Conservation (phyloP, 2,888 invertebrate genomes). For the Smittia sp. region DNA sequence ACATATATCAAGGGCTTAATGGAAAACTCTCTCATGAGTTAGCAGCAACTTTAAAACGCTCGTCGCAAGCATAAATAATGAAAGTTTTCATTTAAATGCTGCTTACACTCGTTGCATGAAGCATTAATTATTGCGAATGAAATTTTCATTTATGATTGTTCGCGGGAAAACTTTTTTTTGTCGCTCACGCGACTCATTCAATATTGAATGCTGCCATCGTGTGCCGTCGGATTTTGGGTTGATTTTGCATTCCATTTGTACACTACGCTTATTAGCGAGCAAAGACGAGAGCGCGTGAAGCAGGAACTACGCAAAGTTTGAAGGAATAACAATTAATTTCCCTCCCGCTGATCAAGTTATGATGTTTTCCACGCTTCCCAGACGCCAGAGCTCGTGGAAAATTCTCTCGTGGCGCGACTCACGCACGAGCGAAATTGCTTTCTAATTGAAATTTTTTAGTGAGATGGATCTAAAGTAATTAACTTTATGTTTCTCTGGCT, state of each 20-base stretch:
- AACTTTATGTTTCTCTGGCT: background rate
- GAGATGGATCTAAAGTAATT: background rate
- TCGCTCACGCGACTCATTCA: background rate
- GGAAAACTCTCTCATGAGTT: too few species aligned
- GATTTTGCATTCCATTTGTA: too few species aligned
- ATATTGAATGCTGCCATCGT: background rate
- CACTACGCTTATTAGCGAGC: too few species aligned
- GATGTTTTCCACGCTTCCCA: too few species aligned
- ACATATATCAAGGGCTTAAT: too few species aligned
- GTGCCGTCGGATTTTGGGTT: too few species aligned
- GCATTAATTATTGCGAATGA: background rate
- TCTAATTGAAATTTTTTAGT: background rate
- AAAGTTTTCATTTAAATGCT: conserved; percentile 1
- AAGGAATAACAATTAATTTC: too few species aligned
- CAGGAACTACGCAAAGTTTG: too few species aligned
- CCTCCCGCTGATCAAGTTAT: too few species aligned
- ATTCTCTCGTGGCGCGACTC: too few species aligned
- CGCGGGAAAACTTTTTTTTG: background rate
- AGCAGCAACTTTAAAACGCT: background rate
- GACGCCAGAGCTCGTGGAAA: too few species aligned
- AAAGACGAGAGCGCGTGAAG: too few species aligned
- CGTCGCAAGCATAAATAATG: background rate
- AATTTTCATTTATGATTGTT: conserved; percentile 4
- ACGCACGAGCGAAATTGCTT: background rate
- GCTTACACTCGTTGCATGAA: conserved; percentile 7